Base-by-base conservation (phyloP, 2,113 vertebrate genomes). In the Chloropsis cyanopogon region DNA sequence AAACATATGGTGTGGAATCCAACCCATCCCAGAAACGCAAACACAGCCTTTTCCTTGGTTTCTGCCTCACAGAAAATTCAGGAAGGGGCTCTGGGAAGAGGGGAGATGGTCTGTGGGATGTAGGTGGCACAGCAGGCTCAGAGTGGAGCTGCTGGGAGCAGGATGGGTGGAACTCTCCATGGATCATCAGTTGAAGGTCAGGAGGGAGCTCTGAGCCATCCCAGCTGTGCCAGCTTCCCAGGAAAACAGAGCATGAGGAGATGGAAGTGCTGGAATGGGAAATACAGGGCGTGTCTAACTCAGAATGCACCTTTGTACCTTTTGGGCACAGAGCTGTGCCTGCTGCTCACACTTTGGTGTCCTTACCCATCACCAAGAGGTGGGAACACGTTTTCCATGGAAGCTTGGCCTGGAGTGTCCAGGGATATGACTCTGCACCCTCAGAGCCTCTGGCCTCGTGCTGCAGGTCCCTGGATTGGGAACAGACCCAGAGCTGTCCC, bases 1-100 rank as follows among this genome's bases (percentile, higher is more conserved):
- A 82, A 95, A 77, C 91, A 94, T 95, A 96, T 94, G 96, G 82
- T 86, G 54, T 3, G 68, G 71, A 17, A 56, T 79, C 31, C 72
- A 92, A n/a, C 69, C 35, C 76, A 81, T 56, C 69, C 16, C 82
- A 81, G 59, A 57, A 93, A 88, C 59, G 77, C 79, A 88, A 92
- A 90, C 65, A 76, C n/a, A 63, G 68, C 14, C 64, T 77, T 76
- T 71, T 5, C 71, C 72, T 28, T 13, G 82, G 46, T 37, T 72
- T 44, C 76, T 88, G 82, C 63, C 71, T 79, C 85, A 35, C 71
- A 83, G 90, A 46, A 29, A 24, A 11, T 33, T 49, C 59, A 17
- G 71, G 71, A 60, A 20, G 23, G 49, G 25, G 39, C 14, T 66
- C 52, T 78, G 53, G 42, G 56, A 31, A 49, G 59, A 35, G 78